Conservation (phyloP, 2,797 vertebrate species). For the Bufotes viridis region DNA sequence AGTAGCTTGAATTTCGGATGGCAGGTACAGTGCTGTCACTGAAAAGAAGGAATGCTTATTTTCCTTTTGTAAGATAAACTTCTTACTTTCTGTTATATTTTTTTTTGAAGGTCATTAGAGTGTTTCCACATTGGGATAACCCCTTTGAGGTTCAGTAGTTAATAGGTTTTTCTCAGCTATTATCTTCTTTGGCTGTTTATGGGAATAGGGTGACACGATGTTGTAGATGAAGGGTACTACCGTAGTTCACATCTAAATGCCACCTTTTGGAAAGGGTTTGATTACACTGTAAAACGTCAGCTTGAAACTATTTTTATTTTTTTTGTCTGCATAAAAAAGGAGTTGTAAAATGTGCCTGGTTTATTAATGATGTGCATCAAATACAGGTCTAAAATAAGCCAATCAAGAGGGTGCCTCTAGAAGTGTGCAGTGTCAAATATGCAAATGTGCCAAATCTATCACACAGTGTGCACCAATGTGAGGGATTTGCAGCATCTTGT, state of each 20-base stretch:
- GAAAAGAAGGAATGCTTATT: not conserved
- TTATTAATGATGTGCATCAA: too few species aligned
- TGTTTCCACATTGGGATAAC: not conserved
- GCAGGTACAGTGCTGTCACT: not conserved
- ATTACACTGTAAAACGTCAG: too few species aligned
- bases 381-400: too few species aligned
- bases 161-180: not conserved
- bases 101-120: not conserved
- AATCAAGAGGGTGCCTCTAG: too few species aligned
- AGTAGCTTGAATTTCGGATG: not conserved
- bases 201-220: not conserved
- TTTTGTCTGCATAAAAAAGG: too few species aligned
- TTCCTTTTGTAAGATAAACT: not conserved
- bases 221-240: not conserved
- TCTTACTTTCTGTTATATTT: not conserved
- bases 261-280: not conserved
- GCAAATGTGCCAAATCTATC: too few species aligned
- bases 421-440: too few species aligned
- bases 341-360: too few species aligned
- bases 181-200: not conserved
- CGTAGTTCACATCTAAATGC: not conserved
- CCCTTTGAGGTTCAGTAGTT: not conserved
- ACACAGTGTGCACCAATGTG: too few species aligned
- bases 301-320: too few species aligned
- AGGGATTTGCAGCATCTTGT: too few species aligned